Evolutionary conservation across 2,113 vertebrate genomes (phyloP).

Genomic region (Ardeotis arabs): DNA sequence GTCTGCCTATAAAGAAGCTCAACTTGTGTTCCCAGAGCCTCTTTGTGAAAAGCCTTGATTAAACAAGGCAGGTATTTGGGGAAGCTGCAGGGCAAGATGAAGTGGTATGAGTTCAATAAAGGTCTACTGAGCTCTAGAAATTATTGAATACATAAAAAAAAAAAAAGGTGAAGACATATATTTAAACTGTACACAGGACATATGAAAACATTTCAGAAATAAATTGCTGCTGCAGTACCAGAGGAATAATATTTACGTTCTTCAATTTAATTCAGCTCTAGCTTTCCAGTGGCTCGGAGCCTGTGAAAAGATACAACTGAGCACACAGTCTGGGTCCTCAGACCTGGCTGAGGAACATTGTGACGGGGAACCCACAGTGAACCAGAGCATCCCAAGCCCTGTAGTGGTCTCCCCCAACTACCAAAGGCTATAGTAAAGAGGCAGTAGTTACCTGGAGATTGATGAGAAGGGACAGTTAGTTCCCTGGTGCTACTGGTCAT

Average conservation of each 20-base stretch:
- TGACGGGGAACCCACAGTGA: neutral
- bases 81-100: neutral
- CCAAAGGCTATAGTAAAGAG: neutral
- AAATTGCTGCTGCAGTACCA: neutral
- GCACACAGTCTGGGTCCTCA: neutral
- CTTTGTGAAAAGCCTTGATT: neutral
- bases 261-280: neutral
- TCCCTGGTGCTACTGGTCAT: accelerated
- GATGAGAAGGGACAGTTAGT: neutral
- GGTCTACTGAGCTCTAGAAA: neutral
- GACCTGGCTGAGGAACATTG: neutral
- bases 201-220: neutral
- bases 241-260: neutral
- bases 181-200: neutral
- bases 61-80: neutral
- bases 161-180: neutral
- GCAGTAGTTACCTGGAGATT: neutral
- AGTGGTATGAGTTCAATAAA: neutral
- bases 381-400: neutral
- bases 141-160: neutral
- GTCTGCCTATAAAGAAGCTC: neutral
- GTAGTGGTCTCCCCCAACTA: neutral
- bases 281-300: neutral
- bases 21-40: neutral
- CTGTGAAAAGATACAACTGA: neutral